phyloP scores from a whole-genome alignment of 1,140 invertebrate species.

The Drosophila ananassae region DNA sequence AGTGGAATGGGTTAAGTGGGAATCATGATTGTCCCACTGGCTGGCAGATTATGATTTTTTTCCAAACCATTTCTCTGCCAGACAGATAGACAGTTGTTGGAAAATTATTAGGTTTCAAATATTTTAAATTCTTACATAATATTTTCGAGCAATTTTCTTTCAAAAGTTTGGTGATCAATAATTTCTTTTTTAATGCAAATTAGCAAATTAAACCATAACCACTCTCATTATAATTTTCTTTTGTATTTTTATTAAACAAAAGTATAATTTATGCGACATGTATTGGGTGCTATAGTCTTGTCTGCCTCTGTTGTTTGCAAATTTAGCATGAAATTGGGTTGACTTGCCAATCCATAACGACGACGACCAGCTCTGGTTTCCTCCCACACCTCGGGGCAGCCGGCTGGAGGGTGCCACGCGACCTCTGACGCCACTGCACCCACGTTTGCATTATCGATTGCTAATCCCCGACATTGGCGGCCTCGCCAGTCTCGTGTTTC shows the following conservation, averaged over 20 bases:
- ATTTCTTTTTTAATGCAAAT: too few species aligned
- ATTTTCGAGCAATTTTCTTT: too few species aligned
- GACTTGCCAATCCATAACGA: constrained; percentile 9
- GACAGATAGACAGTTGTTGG: background rate
- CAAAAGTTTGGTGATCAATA: too few species aligned
- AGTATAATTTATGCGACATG: constrained; percentile 5
- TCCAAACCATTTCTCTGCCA: too few species aligned
- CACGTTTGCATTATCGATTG: constrained; percentile 64
- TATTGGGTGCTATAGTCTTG: constrained; percentile 10
- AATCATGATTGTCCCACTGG: background rate
- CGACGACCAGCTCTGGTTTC: background rate
- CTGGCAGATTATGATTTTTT: background rate
- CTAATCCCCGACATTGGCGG: constrained; percentile 33
- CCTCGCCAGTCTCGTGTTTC: constrained; percentile 33
- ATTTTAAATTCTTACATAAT: too few species aligned
- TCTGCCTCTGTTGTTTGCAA: constrained; percentile 25
- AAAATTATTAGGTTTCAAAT: too few species aligned
- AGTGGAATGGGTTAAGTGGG: constrained; percentile 4
- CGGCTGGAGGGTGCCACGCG: constrained; percentile 28
- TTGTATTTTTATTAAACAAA: constrained; percentile 2
- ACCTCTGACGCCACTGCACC: constrained; percentile 55
- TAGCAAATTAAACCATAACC: background rate
- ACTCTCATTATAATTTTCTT: constrained; percentile 1
- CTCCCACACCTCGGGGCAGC: constrained; percentile 7
- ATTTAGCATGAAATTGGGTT: constrained; percentile 59